Conservation (phyloP, 2,113 vertebrate genomes). For the Chamaea fasciata region DNA sequence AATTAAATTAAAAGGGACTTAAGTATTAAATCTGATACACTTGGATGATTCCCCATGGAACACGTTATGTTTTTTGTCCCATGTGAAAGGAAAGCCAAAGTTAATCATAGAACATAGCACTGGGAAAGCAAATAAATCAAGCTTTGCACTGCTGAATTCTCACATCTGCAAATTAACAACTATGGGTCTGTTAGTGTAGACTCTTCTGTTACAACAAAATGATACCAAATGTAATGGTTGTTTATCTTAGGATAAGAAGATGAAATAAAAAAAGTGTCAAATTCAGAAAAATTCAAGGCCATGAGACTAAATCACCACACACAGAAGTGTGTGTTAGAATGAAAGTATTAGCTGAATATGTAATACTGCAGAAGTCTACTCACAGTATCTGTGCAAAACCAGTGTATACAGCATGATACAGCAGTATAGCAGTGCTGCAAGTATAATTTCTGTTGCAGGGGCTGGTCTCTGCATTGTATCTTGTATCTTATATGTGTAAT, state of each 20-base stretch:
- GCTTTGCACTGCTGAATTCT: background rate
- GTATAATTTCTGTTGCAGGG: background rate
- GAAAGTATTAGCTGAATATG: background rate
- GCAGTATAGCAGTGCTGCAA: background rate
- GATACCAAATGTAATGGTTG: background rate
- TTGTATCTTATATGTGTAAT: background rate
- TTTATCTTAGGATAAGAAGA: background rate
- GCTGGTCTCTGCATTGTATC: background rate
- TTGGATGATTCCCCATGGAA: conserved; percentile 17
- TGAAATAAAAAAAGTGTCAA: background rate
- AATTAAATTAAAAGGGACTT: conserved; percentile 23
- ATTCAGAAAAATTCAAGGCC: background rate
- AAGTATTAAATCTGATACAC: background rate
- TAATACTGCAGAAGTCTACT: background rate
- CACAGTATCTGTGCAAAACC: background rate
- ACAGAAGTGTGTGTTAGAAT: background rate
- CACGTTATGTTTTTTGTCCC: background rate
- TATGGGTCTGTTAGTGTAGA: background rate
- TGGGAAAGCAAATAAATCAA: conserved; percentile 37
- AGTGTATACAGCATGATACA: background rate
- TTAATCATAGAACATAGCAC: conserved; percentile 13
- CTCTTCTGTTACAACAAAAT: background rate
- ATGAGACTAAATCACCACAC: background rate
- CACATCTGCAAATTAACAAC: conserved; percentile 33
- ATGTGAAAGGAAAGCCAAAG: conserved; percentile 32